Evolutionary conservation across 2,888 invertebrate species (phyloP).

Genomic region (Leptopilina syphax): DNA sequence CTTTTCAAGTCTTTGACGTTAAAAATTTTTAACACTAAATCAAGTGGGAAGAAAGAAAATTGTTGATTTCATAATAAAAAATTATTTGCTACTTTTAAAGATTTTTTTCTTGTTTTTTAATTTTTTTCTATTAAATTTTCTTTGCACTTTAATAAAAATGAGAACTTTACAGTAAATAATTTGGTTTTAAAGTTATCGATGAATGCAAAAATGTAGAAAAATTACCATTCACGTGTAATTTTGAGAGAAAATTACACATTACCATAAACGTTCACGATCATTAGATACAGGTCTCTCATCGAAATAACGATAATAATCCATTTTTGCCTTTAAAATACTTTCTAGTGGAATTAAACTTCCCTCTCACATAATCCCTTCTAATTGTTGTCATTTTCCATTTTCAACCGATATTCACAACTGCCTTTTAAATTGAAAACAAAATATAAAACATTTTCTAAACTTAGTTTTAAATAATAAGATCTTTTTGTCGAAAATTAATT

Average conservation of each 20-base stretch:
- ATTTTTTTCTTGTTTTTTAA: no score
- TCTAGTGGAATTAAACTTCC: slow-evolving; percentile 3
- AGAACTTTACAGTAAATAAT: no score
- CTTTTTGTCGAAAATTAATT: no score
- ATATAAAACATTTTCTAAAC: no score
- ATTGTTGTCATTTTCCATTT: neutral
- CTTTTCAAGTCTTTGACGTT: neutral
- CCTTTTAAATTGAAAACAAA: neutral
- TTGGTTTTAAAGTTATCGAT: no score
- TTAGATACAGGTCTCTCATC: neutral
- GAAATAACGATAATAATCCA: slow-evolving; percentile 22
- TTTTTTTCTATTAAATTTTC: no score
- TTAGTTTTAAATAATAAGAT: no score
- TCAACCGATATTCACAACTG: neutral
- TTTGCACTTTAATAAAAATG: no score
- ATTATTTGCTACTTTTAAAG: no score
- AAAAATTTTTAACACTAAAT: no score
- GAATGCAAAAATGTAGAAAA: neutral
- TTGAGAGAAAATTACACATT: neutral
- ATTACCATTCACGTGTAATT: neutral
- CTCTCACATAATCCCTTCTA: slow-evolving; percentile 4
- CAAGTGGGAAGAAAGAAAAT: no score
- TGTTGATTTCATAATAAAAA: no score
- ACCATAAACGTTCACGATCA: slow-evolving; percentile 9
- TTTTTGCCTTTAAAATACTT: slow-evolving; percentile 8